Percentiles rank a stretch among this genome's conserved stretches.
These are phyloP conservation scores for Calonectris borealis DNA, from an alignment of 2,113 vertebrate species.

Conservation along the genomic window DNA sequence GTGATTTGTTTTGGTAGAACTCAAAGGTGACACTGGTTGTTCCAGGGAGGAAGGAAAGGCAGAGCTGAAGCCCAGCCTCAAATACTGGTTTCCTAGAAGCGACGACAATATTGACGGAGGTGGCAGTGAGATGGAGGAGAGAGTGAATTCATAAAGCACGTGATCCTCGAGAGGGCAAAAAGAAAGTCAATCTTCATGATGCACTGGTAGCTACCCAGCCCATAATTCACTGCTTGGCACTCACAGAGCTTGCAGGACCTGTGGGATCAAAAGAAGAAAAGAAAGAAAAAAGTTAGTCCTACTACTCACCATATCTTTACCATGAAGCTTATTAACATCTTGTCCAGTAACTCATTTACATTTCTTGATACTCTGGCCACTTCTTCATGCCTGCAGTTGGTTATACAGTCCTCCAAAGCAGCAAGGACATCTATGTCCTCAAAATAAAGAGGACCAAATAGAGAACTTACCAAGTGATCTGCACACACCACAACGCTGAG, in stretches of 20 bases:
- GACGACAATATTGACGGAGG: neutral
- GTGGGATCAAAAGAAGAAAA: neutral
- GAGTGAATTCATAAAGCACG: constrained; percentile 36
- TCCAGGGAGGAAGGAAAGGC: neutral
- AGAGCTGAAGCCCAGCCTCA: constrained; percentile 13
- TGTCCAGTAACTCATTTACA: neutral
- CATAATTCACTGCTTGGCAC: constrained; percentile 51
- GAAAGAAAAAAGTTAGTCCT: neutral
- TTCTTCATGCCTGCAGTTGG: neutral
- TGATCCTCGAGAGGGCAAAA: constrained; percentile 1
- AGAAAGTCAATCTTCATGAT: constrained; percentile 73
- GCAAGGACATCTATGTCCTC: neutral
- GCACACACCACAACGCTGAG: neutral
- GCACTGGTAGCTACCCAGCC: constrained; percentile 26
- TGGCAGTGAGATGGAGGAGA: neutral
- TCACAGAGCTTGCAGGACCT: constrained; percentile 33
- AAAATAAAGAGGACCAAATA: neutral
- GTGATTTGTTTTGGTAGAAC: neutral
- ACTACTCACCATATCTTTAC: neutral
- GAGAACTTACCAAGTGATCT: neutral
- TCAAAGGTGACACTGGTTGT: neutral
- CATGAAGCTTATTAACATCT: neutral
- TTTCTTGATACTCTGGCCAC: neutral
- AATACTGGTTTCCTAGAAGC: constrained; percentile 52
- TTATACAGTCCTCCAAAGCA: neutral